Evolutionary conservation across 2,113 vertebrate genomes (phyloP).

Genomic region (Lepisosteus oculatus): DNA sequence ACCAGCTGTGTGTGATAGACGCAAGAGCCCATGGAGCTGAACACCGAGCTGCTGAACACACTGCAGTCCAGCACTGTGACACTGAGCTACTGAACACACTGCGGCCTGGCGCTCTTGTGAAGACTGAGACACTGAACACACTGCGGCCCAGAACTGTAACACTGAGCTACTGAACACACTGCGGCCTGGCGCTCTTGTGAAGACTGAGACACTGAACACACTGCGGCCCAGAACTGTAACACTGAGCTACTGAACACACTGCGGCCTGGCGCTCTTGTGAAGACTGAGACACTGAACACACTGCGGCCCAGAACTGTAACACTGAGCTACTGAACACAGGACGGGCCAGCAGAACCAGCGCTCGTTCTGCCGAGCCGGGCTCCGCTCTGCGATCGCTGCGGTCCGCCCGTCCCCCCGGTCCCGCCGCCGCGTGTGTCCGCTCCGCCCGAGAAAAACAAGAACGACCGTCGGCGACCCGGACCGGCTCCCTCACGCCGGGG

Average conservation of each 20-base stretch:
- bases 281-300: neutral
- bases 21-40: slow-evolving; percentile 29
- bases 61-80: neutral
- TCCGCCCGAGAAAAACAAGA: too few species aligned
- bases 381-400: neutral
- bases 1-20: slow-evolving; percentile 65
- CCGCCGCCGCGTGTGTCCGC: too few species aligned
- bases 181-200: too few species aligned
- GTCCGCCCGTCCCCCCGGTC: neutral
- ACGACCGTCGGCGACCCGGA: too few species aligned
- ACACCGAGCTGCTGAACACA: too few species aligned
- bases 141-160: neutral
- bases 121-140: too few species aligned
- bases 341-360: too few species aligned
- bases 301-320: too few species aligned
- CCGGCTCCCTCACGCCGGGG: too few species aligned
- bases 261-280: neutral
- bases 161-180: neutral
- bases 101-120: too few species aligned
- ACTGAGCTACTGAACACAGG: too few species aligned
- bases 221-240: neutral
- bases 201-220: neutral
- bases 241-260: neutral
- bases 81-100: neutral
- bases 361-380: neutral